These are phyloP conservation scores for Eidolon helvum DNA, from an alignment of 2,113 vertebrate species.

Conservation along the genomic window DNA sequence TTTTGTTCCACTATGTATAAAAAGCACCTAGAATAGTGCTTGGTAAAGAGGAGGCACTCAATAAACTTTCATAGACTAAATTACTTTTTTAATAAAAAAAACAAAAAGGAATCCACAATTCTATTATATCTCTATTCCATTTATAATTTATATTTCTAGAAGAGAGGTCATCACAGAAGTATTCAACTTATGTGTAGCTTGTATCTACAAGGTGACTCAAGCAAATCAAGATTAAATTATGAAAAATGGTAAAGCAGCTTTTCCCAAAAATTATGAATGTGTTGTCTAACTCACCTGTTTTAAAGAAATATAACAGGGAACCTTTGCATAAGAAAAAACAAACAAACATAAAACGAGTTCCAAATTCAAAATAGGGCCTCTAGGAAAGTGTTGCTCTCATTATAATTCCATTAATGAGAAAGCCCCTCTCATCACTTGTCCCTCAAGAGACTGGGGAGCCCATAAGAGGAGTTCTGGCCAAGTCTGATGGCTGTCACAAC, in stretches of 20 bases:
- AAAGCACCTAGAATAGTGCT: neutral
- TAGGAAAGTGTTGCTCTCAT: neutral
- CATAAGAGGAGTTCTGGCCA: neutral
- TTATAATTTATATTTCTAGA: slow-evolving; percentile 22
- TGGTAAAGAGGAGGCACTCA: neutral
- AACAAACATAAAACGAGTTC: neutral
- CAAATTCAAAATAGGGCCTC: neutral
- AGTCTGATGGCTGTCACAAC: neutral
- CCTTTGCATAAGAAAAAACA: neutral
- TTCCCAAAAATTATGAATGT: neutral
- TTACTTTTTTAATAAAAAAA: neutral
- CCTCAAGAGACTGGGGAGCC: neutral
- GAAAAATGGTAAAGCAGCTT: neutral
- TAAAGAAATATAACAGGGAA: neutral
- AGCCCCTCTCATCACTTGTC: neutral
- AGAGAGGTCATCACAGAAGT: neutral
- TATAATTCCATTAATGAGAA: neutral
- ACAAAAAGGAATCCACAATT: neutral
- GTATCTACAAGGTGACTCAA: neutral
- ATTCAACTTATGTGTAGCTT: neutral
- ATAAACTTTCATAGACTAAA: neutral
- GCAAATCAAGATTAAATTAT: slow-evolving; percentile 3
- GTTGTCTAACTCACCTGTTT: neutral
- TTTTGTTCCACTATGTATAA: neutral
- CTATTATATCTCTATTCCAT: neutral